Conservation (phyloP, 2,888 invertebrate species). For the Clusia tigrina region DNA sequence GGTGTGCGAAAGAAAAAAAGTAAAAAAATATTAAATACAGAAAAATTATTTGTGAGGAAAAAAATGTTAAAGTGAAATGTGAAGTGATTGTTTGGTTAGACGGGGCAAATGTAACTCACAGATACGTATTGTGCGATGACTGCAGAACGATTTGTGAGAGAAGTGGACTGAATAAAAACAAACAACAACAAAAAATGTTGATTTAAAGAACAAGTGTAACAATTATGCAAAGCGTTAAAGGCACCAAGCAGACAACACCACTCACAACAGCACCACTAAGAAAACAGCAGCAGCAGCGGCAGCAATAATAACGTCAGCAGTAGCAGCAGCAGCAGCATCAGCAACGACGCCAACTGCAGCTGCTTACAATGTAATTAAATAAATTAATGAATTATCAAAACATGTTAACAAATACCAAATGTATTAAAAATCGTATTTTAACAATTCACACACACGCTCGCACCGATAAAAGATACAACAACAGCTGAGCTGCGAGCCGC, state of each 20-base stretch:
- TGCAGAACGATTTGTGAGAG: background rate
- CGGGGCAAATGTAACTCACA: too few species aligned
- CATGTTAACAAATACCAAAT: background rate
- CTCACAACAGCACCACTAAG: background rate
- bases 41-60: background rate
- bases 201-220: background rate
- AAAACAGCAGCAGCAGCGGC: background rate
- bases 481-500: background rate
- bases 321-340: background rate
- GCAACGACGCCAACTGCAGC: background rate
- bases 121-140: background rate
- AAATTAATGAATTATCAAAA: constrained; percentile 1
- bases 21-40: constrained; percentile 3
- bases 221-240: too few species aligned
- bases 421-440: background rate
- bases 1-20: background rate
- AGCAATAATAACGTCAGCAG: background rate
- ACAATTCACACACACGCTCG: background rate
- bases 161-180: background rate
- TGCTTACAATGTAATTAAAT: background rate
- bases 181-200: background rate
- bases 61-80: background rate
- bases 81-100: background rate
- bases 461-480: background rate
- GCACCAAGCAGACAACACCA: background rate